Conservation (phyloP, 2,797 vertebrate genomes). For the Halcyon leucocephala region DNA sequence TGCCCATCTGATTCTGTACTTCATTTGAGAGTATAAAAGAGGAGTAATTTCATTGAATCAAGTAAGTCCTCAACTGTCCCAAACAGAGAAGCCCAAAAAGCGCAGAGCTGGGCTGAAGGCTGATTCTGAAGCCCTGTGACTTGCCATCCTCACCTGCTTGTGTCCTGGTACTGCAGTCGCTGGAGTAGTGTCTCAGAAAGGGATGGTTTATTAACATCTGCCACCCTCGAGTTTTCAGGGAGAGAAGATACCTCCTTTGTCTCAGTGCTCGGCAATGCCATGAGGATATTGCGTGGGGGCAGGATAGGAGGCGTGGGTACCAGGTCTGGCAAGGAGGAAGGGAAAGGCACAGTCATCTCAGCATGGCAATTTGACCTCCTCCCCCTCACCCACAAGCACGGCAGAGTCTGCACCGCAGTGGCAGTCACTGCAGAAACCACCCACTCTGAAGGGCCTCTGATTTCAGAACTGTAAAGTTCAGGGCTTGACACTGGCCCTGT, state of each 20-base stretch:
- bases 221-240: conserved; percentile 57
- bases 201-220: conserved; percentile 76
- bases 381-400: neutral
- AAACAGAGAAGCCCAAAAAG: neutral
- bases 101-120: neutral
- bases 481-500: neutral
- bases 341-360: neutral
- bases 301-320: conserved; percentile 85
- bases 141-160: conserved; percentile 80
- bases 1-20: neutral
- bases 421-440: neutral
- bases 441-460: neutral
- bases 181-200: conserved; percentile 86
- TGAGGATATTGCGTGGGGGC: conserved; percentile 87
- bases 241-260: conserved; percentile 77
- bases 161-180: conserved; percentile 89
- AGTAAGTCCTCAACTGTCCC: neutral
- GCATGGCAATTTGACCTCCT: rapidly evolving
- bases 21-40: neutral
- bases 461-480: neutral
- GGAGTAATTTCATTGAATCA: neutral
- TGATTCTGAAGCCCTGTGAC: neutral
- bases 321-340: conserved; percentile 74
- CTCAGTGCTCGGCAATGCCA: conserved; percentile 68
- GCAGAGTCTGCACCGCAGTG: neutral